Percentiles rank a stretch among this genome's conserved stretches.
Evolutionary conservation across 2,797 vertebrate species (phyloP).

Genomic region (Bovichtus diacanthus): DNA sequence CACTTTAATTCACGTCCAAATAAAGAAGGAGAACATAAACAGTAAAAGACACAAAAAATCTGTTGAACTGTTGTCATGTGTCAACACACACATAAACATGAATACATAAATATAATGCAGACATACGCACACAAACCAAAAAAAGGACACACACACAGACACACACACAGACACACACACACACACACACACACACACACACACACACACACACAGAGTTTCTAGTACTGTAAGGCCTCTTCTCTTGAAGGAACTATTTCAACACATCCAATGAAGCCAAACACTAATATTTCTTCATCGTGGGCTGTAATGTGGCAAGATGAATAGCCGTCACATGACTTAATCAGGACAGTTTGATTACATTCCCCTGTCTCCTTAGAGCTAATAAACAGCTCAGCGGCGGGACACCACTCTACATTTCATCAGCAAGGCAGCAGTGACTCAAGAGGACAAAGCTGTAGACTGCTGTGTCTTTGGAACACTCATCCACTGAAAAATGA

Average conservation of each 20-base stretch:
- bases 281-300: conserved; percentile 43
- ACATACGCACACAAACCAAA: background rate
- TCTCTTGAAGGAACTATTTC: conserved; percentile 39
- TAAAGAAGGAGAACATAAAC: conserved; percentile 5
- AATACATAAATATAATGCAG: conserved; percentile 9
- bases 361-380: conserved; percentile 42
- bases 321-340: conserved; percentile 32
- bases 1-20: background rate
- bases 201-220: background rate
- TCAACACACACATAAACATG: conserved; percentile 4
- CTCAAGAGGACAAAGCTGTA: conserved; percentile 21
- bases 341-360: conserved; percentile 49
- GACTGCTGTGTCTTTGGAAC: background rate
- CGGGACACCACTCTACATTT: conserved; percentile 11
- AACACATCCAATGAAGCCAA: conserved; percentile 38
- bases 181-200: background rate
- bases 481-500: background rate
- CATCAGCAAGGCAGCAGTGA: conserved; percentile 26
- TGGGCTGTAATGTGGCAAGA: conserved; percentile 40
- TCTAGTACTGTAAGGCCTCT: conserved; percentile 11
- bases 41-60: background rate
- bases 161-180: too few relatives aligned
- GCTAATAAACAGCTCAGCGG: conserved; percentile 44
- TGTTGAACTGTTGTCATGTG: background rate
- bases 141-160: too few relatives aligned